Evolutionary conservation across 1,140 invertebrate species (phyloP), one percentile per base, ranked within the genome.

Genomic region (Chrysoperla carnea): DNA sequence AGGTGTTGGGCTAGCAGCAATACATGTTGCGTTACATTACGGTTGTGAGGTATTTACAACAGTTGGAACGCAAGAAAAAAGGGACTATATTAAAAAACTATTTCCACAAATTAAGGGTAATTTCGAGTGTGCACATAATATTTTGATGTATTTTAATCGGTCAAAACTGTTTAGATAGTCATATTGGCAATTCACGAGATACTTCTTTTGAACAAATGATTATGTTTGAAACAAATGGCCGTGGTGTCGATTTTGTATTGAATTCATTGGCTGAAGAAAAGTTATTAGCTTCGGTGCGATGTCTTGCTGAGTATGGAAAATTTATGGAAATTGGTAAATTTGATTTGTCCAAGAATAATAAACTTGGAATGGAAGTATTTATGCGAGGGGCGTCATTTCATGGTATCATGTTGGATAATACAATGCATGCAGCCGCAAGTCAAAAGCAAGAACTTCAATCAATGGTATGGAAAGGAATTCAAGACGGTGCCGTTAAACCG

Each of bases 341-440:
- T 45, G 81, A 84, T 56, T 65, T 81, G 45, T 64, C 62, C 1
- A 71, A 74, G 37, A 75, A 83, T 46, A 76, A 68, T 27, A 54
- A 64, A 14, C 60, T 83, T 15, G 75, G 75, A 56, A 77, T 77
- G 73, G 66, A 84, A 37, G 64, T 81, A 36, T 90, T 96, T 62
- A 62, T 79, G 33, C 80, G 78, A 40, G 89, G 90, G 55, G 75
- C 81, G 5, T 84, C 81, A 55, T 84, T 93, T 66, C 84, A 89
- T 64, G 86, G 87, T 33, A 79, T 93, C 45, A 71, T 90, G 53
- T 70, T 91, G 51, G 87, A 90, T 60, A 23, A 71, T 72, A 45
- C 61, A 91, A 40, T 78, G 82, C 53, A 63, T 57, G 43, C 58
- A 51, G 44, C 45, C 47, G 54, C 61, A 29, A 60, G 61, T 47